Evolutionary conservation across 1,140 invertebrate genomes (phyloP), one percentile per base, ranked within the genome.

Genomic region (Scaptomyza montana): DNA sequence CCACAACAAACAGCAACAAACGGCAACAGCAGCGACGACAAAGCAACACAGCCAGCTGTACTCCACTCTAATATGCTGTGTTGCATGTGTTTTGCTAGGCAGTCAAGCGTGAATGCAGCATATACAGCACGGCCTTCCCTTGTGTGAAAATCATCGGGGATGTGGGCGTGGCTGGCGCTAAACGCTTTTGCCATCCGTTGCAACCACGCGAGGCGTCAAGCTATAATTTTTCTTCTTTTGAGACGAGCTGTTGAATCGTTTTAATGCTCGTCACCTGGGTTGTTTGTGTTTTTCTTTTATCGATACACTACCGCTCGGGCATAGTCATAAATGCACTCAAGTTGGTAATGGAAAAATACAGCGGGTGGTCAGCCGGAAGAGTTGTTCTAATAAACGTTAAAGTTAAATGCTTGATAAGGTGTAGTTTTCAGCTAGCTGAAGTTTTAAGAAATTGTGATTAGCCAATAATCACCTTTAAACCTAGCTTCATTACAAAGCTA

Each of bases 181-280:
- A 81, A 77, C 78, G 78, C 56, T 81, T 70, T 72, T 77, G 68
- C 78, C 78, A 78, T 74, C 74, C 47, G 55, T 47, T 61, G 74
- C 71, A 69, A 60, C 78, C 74, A 47, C 41, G 21, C 45, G 45
- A 64, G 77, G 78, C 78, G 78, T 80, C 64, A 80, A 81, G 78
- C 78, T 74, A 81, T 81, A 77, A 81, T 81, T 81, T 81, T 75
- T 77, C 78, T 78, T 72, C 70, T 75, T 81, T 89, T 89, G 80
- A 77, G 80, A 51, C 73, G 78, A 89, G 85, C 74, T 89, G 80
- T 89, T 89, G 85, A 89, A 89, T 89, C 85, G 80, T 89, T 89
- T 89, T 89, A 89, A 89, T 85, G 80, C 75, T 81, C 80, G 80
- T 85, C 85, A 89, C 80, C 85, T 80, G 64, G 54, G 77, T 66